Conservation (phyloP, 2,797 vertebrate species). For the Siniperca scherzeri region DNA sequence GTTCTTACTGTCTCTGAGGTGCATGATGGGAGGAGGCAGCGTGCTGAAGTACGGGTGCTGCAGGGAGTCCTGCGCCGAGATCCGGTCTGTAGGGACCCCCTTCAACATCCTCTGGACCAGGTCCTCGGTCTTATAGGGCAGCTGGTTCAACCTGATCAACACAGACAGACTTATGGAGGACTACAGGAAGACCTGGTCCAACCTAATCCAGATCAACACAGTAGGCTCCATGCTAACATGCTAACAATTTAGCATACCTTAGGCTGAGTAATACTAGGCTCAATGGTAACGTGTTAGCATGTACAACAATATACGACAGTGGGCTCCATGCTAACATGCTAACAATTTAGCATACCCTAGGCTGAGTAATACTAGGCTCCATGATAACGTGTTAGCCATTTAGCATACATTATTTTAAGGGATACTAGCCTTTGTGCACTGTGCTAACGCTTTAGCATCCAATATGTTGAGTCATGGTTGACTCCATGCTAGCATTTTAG, state of each 20-base stretch:
- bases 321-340: not conserved
- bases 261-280: no score
- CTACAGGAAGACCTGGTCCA: slow-evolving; percentile 67
- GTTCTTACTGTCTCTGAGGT: slow-evolving; percentile 88
- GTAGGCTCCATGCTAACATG: not conserved
- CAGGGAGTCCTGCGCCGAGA: slow-evolving; percentile 86
- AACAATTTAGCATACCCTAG: no score
- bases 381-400: not conserved
- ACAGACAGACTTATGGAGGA: not conserved
- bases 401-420: no score
- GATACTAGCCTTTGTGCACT: no score
- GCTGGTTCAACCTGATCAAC: slow-evolving; percentile 84
- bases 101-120: slow-evolving; percentile 89
- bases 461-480: no score
- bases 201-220: slow-evolving; percentile 72
- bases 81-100: slow-evolving; percentile 82
- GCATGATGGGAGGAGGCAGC: slow-evolving; percentile 88
- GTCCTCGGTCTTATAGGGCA: slow-evolving; percentile 88
- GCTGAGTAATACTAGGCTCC: no score
- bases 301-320: not conserved
- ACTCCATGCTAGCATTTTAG: not conserved
- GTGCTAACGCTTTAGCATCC: not conserved
- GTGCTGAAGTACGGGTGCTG: slow-evolving; percentile 89
- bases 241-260: not conserved
- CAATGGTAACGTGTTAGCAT: not conserved